Evolutionary conservation across 2,113 vertebrate species (phyloP), one percentile per base, ranked within the genome.

Genomic region (Aplodontia rufa): DNA sequence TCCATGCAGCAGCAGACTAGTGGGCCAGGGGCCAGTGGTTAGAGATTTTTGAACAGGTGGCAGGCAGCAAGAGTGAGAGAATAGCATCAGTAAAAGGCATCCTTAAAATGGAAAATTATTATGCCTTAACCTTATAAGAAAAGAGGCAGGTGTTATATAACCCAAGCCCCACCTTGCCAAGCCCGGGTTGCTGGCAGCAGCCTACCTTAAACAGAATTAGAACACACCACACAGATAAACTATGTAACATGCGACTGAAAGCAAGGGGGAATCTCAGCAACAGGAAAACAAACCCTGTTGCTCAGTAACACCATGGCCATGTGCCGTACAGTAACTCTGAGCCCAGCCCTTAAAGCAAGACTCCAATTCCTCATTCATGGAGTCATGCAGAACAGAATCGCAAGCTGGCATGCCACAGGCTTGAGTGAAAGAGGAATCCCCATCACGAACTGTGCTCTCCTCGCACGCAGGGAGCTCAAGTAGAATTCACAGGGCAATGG

Each of bases 391-490:
- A 81, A 94, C 97, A 97, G 88, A 93, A 95, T 76, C 42, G 85
- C 82, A 95, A 58, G 32, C 93, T 74, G 28, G 85, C 84, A 32
- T 93, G 92, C 85, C 97, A 66, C 82, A 81, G 96, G 76, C 75
- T 97, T 95, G 0, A 96, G 28, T 64, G 76, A 96, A 97, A 97
- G 94, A 96, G 90, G 96, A 97, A 97, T 97, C 97, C 97, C 96
- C 84, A 91, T 85, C 92, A 60, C 91, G 87, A 96, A 82, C 96
- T 91, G 91, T 66, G 30, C 82, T 98, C 98, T 97, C 98, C 97
- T 97, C 94, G 92, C 95, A 97, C 86, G 83, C 95, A 93, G 96
- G 0, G 76, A 96, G 79, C 94, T 83, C 97, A 97, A 6, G 76
- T 85, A 90, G 89, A 96, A 92, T 95, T 92, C 96, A 93, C 97